phyloP scores from a whole-genome alignment of 1,140 invertebrate species.

The Parapsyche elsis region DNA sequence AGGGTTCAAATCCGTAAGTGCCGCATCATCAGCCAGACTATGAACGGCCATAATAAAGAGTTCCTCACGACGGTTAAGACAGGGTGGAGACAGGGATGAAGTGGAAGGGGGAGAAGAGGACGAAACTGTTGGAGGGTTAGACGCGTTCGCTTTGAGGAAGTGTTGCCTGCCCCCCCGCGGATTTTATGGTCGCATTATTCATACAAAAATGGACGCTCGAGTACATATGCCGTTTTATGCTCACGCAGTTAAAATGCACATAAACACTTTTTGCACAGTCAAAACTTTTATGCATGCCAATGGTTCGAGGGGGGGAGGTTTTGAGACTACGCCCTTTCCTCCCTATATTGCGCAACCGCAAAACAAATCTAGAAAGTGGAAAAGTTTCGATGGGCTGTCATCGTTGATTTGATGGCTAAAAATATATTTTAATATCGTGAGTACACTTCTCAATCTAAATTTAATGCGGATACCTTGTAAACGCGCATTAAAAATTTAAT shows the following conservation, averaged over 20 bases:
- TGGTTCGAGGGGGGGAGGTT: not conserved
- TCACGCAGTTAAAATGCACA: conserved; percentile 45
- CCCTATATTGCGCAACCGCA: conserved; percentile 22
- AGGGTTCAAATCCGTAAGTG: conserved; percentile 9
- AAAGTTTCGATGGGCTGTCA: no score
- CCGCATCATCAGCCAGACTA: conserved; percentile 26
- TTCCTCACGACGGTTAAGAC: not conserved
- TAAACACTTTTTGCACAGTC: conserved; percentile 45
- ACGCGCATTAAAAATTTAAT: no score
- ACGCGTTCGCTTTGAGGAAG: conserved; percentile 21
- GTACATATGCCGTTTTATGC: conserved; percentile 41
- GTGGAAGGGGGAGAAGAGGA: no score
- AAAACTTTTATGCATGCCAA: conserved; percentile 47
- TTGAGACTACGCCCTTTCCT: conserved; percentile 1
- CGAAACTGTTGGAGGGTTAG: not conserved
- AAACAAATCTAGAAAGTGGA: not conserved
- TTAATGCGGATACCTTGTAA: no score
- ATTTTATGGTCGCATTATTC: conserved; percentile 41
- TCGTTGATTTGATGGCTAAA: no score
- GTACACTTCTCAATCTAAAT: no score
- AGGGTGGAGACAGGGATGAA: not conserved
- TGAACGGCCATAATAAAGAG: conserved; percentile 10
- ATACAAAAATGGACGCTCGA: conserved; percentile 37
- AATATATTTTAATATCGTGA: no score
- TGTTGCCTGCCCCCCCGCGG: conserved; percentile 25